Percentiles rank a stretch among this genome's conserved stretches.
Conservation (phyloP, 2,888 invertebrate species). For the Anthrax anthrax region DNA sequence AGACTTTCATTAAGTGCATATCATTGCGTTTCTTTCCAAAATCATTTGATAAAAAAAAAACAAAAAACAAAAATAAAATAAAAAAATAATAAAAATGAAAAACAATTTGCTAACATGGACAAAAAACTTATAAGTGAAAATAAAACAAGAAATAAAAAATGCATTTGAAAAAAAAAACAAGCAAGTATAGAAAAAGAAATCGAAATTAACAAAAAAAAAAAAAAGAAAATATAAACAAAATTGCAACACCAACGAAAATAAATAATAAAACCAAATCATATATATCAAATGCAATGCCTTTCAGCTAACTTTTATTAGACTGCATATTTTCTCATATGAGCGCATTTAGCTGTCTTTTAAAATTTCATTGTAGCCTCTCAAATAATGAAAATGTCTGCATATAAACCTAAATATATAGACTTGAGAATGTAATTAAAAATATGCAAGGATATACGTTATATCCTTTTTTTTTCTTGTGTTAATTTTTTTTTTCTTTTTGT, state of each 20-base stretch:
- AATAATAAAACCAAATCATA: background rate
- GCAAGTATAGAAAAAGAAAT: background rate
- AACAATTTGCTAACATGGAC: background rate
- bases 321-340: background rate
- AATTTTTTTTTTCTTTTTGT: background rate
- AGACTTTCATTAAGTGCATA: background rate
- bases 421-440: background rate
- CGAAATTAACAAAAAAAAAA: background rate
- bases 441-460: background rate
- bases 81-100: background rate
- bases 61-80: background rate
- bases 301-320: constrained; percentile 3
- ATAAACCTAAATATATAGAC: background rate
- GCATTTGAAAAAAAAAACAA: background rate
- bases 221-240: background rate
- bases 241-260: background rate
- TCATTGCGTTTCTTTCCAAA: background rate
- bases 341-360: background rate
- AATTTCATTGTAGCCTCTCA: background rate
- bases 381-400: background rate
- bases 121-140: background rate
- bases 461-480: too few relatives aligned
- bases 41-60: too few relatives aligned
- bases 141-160: background rate
- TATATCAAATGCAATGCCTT: constrained; percentile 2